Percentiles rank a stretch among this genome's conserved stretches.
Evolutionary conservation across 2,797 vertebrate genomes (phyloP).

Genomic region (Staurois parvus): DNA sequence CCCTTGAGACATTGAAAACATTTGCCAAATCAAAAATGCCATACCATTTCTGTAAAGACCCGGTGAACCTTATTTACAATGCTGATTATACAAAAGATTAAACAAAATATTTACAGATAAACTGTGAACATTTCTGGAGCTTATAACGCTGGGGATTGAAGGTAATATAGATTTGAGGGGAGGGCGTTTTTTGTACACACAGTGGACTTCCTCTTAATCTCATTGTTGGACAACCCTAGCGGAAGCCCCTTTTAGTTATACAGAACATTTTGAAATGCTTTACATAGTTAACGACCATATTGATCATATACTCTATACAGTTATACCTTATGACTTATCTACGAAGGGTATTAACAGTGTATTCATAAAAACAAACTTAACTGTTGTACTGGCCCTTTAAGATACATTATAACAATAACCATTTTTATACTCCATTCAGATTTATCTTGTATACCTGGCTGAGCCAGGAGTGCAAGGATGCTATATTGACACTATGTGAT

Average conservation of each 20-base stretch:
- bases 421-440: not conserved
- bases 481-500: not conserved
- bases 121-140: too few species aligned
- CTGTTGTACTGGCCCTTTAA: not conserved
- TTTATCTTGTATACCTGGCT: not conserved
- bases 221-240: too few species aligned
- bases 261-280: not conserved
- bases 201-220: not conserved
- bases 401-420: too few species aligned
- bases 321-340: not conserved
- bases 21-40: not conserved
- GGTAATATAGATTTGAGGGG: too few species aligned
- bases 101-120: too few species aligned
- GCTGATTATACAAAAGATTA: not conserved
- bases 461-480: not conserved
- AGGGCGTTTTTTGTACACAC: too few species aligned
- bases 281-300: too few species aligned
- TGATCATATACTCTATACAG: too few species aligned
- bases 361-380: not conserved
- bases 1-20: too few species aligned
- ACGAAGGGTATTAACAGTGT: not conserved
- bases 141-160: too few species aligned
- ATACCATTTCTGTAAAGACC: not conserved
- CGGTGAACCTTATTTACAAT: not conserved
- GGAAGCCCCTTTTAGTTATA: too few species aligned